These are phyloP conservation scores for Perithous albicinctus DNA, from an alignment of 2,888 invertebrate species.

Conservation along the genomic window DNA sequence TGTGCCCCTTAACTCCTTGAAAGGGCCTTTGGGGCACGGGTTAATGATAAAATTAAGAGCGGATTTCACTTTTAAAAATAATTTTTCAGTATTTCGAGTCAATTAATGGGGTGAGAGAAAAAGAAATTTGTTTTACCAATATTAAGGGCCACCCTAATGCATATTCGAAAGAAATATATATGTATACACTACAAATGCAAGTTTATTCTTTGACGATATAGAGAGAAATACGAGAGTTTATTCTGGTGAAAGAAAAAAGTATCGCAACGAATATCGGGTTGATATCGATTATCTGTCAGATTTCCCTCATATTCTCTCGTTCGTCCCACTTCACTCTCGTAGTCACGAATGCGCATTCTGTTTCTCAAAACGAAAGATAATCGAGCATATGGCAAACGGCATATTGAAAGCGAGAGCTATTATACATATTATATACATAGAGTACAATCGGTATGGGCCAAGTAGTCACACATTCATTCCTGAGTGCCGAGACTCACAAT, in stretches of 20 bases:
- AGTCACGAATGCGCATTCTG: slow-evolving; percentile 25
- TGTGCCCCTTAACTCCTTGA: too few relatives aligned
- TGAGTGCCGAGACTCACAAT: slow-evolving; percentile 13
- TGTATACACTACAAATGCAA: not conserved
- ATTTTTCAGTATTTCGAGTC: too few relatives aligned
- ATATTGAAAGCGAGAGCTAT: slow-evolving; percentile 55
- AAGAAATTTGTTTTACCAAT: too few relatives aligned
- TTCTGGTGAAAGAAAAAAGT: not conserved
- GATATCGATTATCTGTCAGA: slow-evolving; percentile 43
- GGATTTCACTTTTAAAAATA: too few relatives aligned
- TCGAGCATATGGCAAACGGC: slow-evolving; percentile 51
- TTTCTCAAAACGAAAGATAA: slow-evolving; percentile 56
- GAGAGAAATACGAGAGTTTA: not conserved
- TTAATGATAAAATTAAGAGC: too few relatives aligned
- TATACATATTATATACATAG: slow-evolving; percentile 1
- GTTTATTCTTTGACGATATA: slow-evolving; percentile 17
- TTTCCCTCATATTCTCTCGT: slow-evolving; percentile 6
- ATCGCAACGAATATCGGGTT: slow-evolving; percentile 6
- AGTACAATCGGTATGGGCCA: slow-evolving; percentile 38
- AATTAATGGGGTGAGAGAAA: too few relatives aligned
- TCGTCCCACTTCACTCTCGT: not conserved
- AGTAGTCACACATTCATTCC: slow-evolving; percentile 3
- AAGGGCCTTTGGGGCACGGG: too few relatives aligned
- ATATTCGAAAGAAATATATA: not conserved
- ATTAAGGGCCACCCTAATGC: too few relatives aligned